Percentiles rank a stretch among this genome's conserved stretches.
phyloP scores from a whole-genome alignment of 2,888 invertebrate genomes.

The Eristalinus aeneus region DNA sequence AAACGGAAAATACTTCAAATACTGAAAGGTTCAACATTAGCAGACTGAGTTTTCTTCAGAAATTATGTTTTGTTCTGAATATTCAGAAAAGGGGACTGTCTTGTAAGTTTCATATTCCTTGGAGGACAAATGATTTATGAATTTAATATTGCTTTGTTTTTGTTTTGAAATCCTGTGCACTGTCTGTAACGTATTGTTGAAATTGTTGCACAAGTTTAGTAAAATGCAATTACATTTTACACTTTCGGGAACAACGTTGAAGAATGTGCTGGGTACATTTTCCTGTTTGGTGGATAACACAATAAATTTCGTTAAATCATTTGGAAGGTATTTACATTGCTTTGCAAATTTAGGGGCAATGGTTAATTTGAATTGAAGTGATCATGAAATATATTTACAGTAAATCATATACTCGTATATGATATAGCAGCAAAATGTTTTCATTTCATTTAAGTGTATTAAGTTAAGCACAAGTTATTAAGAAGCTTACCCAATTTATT shows the following conservation, averaged over 20 bases:
- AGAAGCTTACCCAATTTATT: too few species aligned
- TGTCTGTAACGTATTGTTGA: conserved; percentile 30
- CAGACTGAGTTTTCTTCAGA: conserved; percentile 45
- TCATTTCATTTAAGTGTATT: too few species aligned
- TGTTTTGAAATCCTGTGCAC: conserved; percentile 29
- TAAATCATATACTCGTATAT: too few species aligned
- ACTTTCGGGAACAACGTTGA: neutral
- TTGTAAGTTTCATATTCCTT: conserved; percentile 30
- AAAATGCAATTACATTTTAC: conserved; percentile 15
- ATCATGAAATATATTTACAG: too few species aligned
- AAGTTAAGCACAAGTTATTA: too few species aligned
- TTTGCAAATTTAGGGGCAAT: too few species aligned
- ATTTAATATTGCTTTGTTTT: conserved; percentile 55
- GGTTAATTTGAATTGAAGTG: too few species aligned
- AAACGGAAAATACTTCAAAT: neutral
- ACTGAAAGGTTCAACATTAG: conserved; percentile 50
- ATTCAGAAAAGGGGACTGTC: neutral
- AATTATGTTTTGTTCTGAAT: conserved; percentile 10
- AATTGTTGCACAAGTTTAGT: conserved; percentile 25
- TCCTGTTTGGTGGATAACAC: neutral
- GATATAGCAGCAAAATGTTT: too few species aligned
- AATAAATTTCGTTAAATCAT: too few species aligned
- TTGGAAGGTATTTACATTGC: too few species aligned
- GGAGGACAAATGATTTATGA: conserved; percentile 57
- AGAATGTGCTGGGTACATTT: neutral